Conservation (phyloP, 2,113 vertebrate species). For the Clarias gariepinus region DNA sequence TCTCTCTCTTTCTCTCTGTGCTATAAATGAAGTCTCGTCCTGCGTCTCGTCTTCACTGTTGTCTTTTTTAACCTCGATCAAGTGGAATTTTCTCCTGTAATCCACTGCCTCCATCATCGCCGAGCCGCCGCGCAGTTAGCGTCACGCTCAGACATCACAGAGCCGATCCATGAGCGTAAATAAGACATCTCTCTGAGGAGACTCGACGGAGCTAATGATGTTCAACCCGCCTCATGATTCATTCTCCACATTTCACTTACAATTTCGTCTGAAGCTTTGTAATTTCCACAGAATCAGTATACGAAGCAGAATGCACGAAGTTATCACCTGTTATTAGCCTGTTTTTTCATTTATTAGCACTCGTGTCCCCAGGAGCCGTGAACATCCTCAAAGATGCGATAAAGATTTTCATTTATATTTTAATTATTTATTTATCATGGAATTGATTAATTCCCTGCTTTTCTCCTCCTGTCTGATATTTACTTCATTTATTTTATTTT, state of each 20-base stretch:
- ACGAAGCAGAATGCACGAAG: background rate
- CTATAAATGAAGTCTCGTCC: background rate
- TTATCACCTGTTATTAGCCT: conserved; percentile 19
- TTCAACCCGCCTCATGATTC: conserved; percentile 14
- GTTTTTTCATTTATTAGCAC: conserved; percentile 9
- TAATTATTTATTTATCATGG: background rate
- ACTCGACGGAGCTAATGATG: background rate
- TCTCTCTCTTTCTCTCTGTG: background rate
- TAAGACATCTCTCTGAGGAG: conserved; percentile 20
- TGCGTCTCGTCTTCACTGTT: background rate
- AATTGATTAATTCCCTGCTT: conserved; percentile 17
- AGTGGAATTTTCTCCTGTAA: background rate
- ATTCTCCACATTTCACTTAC: conserved; percentile 30
- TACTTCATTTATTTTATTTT: background rate
- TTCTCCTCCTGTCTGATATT: background rate
- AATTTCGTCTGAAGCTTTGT: conserved; percentile 23
- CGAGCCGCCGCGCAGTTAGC: background rate
- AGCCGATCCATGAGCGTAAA: conserved; percentile 6
- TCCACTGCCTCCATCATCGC: background rate
- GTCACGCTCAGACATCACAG: background rate
- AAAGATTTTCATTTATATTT: background rate
- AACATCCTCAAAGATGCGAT: conserved; percentile 30
- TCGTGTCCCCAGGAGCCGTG: conserved; percentile 13
- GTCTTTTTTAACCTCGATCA: conserved; percentile 14
- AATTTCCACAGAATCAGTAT: background rate